Percentiles rank a stretch among this genome's conserved stretches.
These are phyloP conservation scores for Anagyrus pseudococci DNA, from an alignment of 2,888 invertebrate species.

Conservation along the genomic window DNA sequence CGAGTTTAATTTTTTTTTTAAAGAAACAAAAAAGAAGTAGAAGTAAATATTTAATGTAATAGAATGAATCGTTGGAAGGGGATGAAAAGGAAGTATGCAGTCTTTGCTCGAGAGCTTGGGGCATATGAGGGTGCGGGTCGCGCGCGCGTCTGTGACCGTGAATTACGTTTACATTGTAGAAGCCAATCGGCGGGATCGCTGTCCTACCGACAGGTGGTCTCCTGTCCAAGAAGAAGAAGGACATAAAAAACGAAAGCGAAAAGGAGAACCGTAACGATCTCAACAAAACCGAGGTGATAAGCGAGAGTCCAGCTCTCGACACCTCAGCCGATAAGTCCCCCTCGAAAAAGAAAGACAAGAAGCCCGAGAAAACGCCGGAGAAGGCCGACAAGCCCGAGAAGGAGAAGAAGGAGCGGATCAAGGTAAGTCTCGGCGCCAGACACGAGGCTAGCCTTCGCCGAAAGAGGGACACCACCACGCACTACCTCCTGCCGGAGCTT, in stretches of 20 bases:
- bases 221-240: constrained; percentile 66
- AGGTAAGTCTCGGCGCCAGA: constrained; percentile 57
- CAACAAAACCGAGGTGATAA: constrained; percentile 58
- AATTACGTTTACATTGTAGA: constrained; percentile 66
- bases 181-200: constrained; percentile 83
- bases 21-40: not conserved
- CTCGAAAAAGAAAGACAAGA: constrained; percentile 54
- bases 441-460: too few relatives aligned
- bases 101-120: constrained; percentile 14
- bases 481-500: too few relatives aligned
- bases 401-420: constrained; percentile 64
- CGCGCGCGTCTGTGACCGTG: constrained; percentile 47
- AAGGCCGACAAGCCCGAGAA: constrained; percentile 58
- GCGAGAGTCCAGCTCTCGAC: constrained; percentile 48
- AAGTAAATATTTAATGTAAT: constrained; percentile 6
- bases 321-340: constrained; percentile 52
- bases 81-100: not conserved
- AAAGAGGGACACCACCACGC: too few relatives aligned
- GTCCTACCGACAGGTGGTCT: constrained; percentile 75
- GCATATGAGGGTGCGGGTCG: constrained; percentile 19
- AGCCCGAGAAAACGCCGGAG: constrained; percentile 57
- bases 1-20: constrained; percentile 16
- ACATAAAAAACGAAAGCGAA: constrained; percentile 68
- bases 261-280: constrained; percentile 64
- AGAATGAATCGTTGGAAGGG: constrained; percentile 10